Conservation (phyloP, 2,113 vertebrate genomes). For the Cranoglanis bouderius region DNA sequence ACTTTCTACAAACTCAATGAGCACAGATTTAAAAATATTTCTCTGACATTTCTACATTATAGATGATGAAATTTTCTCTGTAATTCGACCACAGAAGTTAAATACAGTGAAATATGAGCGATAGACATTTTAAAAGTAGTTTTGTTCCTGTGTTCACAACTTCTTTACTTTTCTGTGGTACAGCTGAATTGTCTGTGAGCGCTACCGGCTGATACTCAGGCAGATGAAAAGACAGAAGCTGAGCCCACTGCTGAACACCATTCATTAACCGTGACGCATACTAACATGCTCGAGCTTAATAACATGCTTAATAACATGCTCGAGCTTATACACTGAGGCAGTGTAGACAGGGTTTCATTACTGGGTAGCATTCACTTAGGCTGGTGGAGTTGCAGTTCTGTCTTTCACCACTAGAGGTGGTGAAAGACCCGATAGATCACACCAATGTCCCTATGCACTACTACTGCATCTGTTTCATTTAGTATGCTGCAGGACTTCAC, state of each 20-base stretch:
- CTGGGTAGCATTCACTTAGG: conserved; percentile 23
- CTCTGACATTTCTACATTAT: background rate
- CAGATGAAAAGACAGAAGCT: conserved; percentile 46
- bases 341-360: conserved; percentile 33
- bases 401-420: conserved; percentile 63
- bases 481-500: background rate
- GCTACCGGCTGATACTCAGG: background rate
- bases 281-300: conserved; percentile 12
- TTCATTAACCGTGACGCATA: conserved; percentile 41
- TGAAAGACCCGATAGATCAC: too few relatives aligned
- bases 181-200: background rate
- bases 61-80: background rate
- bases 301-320: too few relatives aligned
- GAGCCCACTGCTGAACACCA: conserved; percentile 65
- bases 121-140: background rate
- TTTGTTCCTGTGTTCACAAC: background rate
- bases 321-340: conserved; percentile 40
- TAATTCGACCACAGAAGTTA: background rate
- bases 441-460: background rate
- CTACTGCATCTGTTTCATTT: background rate
- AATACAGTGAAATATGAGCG: background rate
- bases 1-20: background rate
- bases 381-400: conserved; percentile 51
- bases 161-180: background rate
- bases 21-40: background rate